These are phyloP conservation scores for Clarias gariepinus DNA, from an alignment of 2,113 vertebrate genomes.

Conservation along the genomic window DNA sequence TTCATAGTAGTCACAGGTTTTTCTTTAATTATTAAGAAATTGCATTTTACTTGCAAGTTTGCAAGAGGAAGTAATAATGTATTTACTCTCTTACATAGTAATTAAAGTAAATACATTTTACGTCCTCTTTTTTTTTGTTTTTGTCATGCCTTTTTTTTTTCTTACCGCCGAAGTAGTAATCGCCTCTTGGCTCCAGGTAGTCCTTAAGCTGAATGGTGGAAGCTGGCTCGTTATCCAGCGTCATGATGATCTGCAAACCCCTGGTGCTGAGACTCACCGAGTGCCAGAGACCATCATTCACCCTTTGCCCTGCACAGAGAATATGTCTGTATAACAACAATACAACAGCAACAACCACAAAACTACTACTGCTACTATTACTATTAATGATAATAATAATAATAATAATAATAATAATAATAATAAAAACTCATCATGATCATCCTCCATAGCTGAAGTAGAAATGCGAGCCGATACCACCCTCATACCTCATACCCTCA, in stretches of 20 bases:
- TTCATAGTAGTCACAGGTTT: not conserved
- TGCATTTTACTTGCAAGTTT: too few relatives aligned
- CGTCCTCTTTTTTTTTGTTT: not conserved
- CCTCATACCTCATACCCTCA: not conserved
- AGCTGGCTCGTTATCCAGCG: conserved; percentile 79
- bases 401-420: too few relatives aligned
- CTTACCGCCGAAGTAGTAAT: conserved; percentile 90
- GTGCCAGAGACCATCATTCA: conserved; percentile 94
- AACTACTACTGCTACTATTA: too few relatives aligned
- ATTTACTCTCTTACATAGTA: too few relatives aligned
- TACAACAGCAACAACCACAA: too few relatives aligned
- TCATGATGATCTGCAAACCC: conserved; percentile 81
- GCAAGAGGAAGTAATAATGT: too few relatives aligned
- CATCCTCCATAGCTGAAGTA: conserved; percentile 28
- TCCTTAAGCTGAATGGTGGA: conserved; percentile 77
- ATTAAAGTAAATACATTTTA: too few relatives aligned
- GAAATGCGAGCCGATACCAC: not conserved
- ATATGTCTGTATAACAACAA: not conserved
- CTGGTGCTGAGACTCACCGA: conserved; percentile 81
- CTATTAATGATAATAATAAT: too few relatives aligned
- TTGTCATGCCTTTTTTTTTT: not conserved
- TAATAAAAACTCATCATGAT: too few relatives aligned
- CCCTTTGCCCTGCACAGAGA: conserved; percentile 72
- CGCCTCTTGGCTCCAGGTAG: conserved; percentile 79
- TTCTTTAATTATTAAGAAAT: not conserved